Conservation (phyloP, 1,140 invertebrate species). For the Brachionus plicatilis region DNA sequence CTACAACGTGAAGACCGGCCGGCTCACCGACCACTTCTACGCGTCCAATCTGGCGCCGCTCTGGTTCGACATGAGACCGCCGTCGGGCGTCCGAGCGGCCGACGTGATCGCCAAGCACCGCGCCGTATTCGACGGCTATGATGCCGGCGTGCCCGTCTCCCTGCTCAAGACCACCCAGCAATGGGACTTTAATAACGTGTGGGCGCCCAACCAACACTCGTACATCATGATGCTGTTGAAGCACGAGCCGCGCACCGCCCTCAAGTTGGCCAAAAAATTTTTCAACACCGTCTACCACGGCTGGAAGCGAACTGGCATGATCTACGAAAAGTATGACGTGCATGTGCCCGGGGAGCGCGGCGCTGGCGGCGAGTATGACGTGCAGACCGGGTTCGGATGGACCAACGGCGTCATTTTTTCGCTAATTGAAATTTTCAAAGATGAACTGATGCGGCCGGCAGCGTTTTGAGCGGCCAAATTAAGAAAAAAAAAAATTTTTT, state of each 20-base stretch:
- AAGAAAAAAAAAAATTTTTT: neutral
- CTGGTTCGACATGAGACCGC: conserved; percentile 63
- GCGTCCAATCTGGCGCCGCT: conserved; percentile 76
- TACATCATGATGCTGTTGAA: conserved; percentile 43
- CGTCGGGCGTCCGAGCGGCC: neutral
- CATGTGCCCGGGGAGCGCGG: conserved; percentile 65
- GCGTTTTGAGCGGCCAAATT: neutral
- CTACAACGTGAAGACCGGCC: conserved; percentile 66
- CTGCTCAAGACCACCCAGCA: conserved; percentile 75
- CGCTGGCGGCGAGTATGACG: conserved; percentile 79
- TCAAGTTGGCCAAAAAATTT: conserved; percentile 71
- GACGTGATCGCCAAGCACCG: neutral
- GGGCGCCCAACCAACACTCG: conserved; percentile 70
- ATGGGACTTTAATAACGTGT: conserved; percentile 90
- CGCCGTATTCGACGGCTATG: neutral
- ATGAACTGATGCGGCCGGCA: neutral
- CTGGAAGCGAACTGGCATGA: conserved; percentile 65
- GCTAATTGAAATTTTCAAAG: conserved; percentile 57
- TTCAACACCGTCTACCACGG: conserved; percentile 73
- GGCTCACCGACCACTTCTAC: conserved; percentile 64
- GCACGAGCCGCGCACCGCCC: conserved; percentile 67
- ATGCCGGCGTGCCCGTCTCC: conserved; percentile 68
- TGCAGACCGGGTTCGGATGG: conserved; percentile 88
- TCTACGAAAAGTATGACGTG: conserved; percentile 86
- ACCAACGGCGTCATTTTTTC: conserved; percentile 82